Evolutionary conservation across 1,140 invertebrate species (phyloP).

Genomic region (Conus betulinus): DNA sequence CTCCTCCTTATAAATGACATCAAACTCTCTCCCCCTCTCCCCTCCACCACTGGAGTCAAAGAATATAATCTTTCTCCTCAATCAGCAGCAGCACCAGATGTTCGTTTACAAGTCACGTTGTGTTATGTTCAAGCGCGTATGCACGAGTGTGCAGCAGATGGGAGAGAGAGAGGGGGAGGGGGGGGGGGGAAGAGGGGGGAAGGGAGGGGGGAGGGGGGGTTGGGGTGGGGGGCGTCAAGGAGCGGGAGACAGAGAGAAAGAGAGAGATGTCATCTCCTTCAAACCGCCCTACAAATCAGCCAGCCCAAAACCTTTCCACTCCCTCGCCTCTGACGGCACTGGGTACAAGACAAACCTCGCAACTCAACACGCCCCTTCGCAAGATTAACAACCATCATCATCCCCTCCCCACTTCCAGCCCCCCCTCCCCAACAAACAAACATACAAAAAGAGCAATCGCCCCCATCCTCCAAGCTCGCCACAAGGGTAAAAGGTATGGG

Average conservation of each 20-base stretch:
- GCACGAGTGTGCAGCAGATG: background rate
- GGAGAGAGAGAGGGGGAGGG: background rate
- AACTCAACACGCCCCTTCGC: background rate
- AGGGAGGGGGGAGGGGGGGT: background rate
- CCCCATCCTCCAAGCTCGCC: too few relatives aligned
- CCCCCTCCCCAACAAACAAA: background rate
- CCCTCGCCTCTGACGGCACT: background rate
- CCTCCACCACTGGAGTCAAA: too few relatives aligned
- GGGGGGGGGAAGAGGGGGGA: too few relatives aligned
- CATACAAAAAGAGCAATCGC: background rate
- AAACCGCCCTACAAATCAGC: background rate
- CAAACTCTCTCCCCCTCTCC: too few relatives aligned
- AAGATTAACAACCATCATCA: background rate
- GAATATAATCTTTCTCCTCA: too few relatives aligned
- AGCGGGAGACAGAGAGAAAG: background rate
- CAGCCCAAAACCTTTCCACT: background rate
- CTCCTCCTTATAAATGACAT: too few relatives aligned
- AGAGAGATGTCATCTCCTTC: slow-evolving; percentile 15
- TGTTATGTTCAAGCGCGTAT: background rate
- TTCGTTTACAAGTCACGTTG: too few relatives aligned
- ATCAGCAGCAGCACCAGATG: too few relatives aligned
- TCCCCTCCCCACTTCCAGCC: too few relatives aligned
- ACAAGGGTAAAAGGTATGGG: too few relatives aligned
- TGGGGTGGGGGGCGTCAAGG: background rate
- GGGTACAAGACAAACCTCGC: slow-evolving; percentile 2